These are phyloP conservation scores for Dione juno DNA, from an alignment of 2,888 invertebrate genomes.

Conservation along the genomic window DNA sequence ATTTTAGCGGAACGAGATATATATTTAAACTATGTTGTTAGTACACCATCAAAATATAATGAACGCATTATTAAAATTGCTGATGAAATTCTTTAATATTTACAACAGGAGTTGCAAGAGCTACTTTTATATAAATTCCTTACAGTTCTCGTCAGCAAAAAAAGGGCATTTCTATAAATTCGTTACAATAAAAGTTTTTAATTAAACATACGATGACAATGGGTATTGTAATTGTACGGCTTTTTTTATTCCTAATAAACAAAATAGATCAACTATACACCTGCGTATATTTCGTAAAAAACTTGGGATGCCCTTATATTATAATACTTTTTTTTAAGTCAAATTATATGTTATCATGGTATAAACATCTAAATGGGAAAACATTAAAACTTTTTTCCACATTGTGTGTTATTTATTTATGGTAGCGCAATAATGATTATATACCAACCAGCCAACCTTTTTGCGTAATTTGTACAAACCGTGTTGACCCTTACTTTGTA, in stretches of 20 bases:
- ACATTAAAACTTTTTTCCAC: constrained; percentile 23
- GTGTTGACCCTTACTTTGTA: constrained; percentile 18
- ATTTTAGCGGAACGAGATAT: no score
- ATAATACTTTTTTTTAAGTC: constrained; percentile 54
- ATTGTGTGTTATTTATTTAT: constrained; percentile 24
- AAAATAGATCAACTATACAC: constrained; percentile 54
- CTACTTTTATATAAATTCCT: constrained; percentile 16
- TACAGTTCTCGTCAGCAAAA: not conserved
- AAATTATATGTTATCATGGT: constrained; percentile 48
- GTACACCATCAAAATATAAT: constrained; percentile 25
- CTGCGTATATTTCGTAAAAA: constrained; percentile 63
- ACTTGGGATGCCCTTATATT: constrained; percentile 63
- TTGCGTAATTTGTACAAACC: constrained; percentile 20
- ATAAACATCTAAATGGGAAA: constrained; percentile 26
- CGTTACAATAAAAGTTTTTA: constrained; percentile 16
- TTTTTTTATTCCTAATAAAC: constrained; percentile 28
- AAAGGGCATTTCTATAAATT: constrained; percentile 25
- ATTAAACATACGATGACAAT: constrained; percentile 27
- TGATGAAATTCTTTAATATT: constrained; percentile 10
- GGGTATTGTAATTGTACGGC: constrained; percentile 9
- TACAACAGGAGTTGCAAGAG: constrained; percentile 11
- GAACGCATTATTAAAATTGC: constrained; percentile 25
- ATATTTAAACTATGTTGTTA: constrained; percentile 18
- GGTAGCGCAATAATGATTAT: constrained; percentile 17
- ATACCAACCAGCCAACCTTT: not conserved